Evolutionary conservation across 2,113 vertebrate species (phyloP).

Genomic region (Rhegmatorhina hoffmannsi): DNA sequence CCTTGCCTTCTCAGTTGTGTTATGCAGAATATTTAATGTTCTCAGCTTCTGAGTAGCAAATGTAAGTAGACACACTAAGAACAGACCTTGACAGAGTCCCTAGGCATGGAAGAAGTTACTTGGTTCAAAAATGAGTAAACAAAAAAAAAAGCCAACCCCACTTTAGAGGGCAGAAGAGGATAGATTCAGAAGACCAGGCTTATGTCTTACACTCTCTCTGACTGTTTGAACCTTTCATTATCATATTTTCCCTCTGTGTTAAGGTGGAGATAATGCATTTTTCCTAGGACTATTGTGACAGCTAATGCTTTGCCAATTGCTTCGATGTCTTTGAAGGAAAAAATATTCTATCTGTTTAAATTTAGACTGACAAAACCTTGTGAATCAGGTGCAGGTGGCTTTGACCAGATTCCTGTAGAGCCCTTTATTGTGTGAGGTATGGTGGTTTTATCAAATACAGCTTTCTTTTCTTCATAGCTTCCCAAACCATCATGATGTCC

Average conservation of each 20-base stretch:
- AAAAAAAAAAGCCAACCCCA: neutral
- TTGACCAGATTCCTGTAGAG: slow-evolving; percentile 9
- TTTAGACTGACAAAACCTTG: neutral
- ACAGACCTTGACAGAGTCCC: neutral
- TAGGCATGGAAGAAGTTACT: neutral
- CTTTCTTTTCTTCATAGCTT: neutral
- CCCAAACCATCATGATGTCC: neutral
- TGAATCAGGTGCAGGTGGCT: slow-evolving; percentile 11
- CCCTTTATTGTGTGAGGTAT: neutral
- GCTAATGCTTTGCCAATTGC: slow-evolving; percentile 13
- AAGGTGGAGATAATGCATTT: slow-evolving; percentile 12
- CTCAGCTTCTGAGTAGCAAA: neutral
- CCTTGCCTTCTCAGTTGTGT: neutral
- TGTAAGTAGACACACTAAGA: neutral
- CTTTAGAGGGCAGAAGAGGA: neutral
- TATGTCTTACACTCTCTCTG: neutral
- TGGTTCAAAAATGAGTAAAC: neutral
- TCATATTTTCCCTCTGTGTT: neutral
- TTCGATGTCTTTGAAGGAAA: slow-evolving; percentile 35
- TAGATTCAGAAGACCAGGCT: neutral
- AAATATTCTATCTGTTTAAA: slow-evolving; percentile 33
- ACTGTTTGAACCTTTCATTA: slow-evolving; percentile 32
- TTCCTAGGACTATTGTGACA: slow-evolving; percentile 19
- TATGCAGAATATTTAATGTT: neutral
- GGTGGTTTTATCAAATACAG: neutral